A percentile compares a stretch with the other conserved stretches of the same genome.
Evolutionary conservation across 2,797 vertebrate species (phyloP).

Genomic region (Chaunax sp.): DNA sequence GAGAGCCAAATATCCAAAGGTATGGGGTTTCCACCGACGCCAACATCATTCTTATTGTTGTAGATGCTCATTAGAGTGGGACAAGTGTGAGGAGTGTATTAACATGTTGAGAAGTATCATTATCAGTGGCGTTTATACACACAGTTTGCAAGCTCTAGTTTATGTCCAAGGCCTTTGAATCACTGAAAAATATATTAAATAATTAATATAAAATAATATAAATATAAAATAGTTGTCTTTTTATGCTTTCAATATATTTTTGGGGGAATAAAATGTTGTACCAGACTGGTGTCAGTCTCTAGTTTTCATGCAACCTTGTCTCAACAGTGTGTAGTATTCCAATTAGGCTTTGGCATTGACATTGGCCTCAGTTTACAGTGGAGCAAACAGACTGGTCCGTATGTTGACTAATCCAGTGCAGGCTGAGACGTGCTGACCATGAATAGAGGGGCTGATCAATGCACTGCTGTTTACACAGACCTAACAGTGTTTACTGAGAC

Average conservation of each 20-base stretch:
- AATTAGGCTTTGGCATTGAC: constrained; percentile 77
- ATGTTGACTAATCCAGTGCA: constrained; percentile 83
- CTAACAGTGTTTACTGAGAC: constrained; percentile 83
- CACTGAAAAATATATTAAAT: background rate
- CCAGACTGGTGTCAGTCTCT: background rate
- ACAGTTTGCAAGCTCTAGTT: background rate
- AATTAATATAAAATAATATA: background rate
- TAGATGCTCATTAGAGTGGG: constrained; percentile 3
- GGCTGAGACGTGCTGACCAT: constrained; percentile 77
- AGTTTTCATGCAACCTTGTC: constrained; percentile 7
- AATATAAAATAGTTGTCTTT: background rate
- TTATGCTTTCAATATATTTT: constrained; percentile 5
- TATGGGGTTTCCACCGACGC: constrained; percentile 48
- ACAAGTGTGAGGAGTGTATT: constrained; percentile 11
- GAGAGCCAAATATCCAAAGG: constrained; percentile 53
- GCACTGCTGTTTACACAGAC: constrained; percentile 78
- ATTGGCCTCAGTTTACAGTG: constrained; percentile 70
- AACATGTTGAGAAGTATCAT: background rate
- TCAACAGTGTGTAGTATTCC: constrained; percentile 46
- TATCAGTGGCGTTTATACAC: background rate
- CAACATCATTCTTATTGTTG: constrained; percentile 51
- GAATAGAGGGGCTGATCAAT: constrained; percentile 82
- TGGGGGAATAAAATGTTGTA: background rate
- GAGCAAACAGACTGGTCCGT: constrained; percentile 73
- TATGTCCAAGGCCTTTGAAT: background rate